These are phyloP conservation scores for Thalpophila matura DNA, from an alignment of 2,888 invertebrate genomes.

Conservation along the genomic window DNA sequence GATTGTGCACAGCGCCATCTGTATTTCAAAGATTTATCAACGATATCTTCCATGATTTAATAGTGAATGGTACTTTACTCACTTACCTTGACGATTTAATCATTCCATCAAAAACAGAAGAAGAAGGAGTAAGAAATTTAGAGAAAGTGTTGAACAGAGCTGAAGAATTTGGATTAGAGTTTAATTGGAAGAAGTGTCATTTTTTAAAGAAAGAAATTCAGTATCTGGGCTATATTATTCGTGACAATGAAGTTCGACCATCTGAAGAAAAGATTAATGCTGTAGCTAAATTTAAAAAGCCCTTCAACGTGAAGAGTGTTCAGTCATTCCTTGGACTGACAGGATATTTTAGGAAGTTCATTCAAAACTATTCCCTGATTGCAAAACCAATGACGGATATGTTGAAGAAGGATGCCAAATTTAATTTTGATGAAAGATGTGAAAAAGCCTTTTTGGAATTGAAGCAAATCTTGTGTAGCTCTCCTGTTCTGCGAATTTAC, in stretches of 20 bases:
- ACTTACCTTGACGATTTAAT: slow-evolving; percentile 55
- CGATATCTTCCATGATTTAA: slow-evolving; percentile 28
- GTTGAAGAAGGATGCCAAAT: slow-evolving; percentile 21
- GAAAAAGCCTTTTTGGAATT: slow-evolving; percentile 45
- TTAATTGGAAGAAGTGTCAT: slow-evolving; percentile 72
- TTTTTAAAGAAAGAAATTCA: slow-evolving; percentile 62
- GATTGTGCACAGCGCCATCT: slow-evolving; percentile 71
- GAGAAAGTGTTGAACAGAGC: slow-evolving; percentile 52
- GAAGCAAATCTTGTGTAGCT: slow-evolving; percentile 38
- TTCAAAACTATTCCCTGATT: slow-evolving; percentile 53
- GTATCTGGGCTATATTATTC: slow-evolving; percentile 60
- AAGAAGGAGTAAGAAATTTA: slow-evolving; percentile 48
- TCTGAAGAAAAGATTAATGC: slow-evolving; percentile 49
- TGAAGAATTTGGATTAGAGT: slow-evolving; percentile 59
- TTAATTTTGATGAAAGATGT: slow-evolving; percentile 43
- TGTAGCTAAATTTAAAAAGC: slow-evolving; percentile 44
- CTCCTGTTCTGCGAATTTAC: slow-evolving; percentile 39
- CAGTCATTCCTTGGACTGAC: slow-evolving; percentile 52
- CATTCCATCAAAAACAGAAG: slow-evolving; percentile 42
- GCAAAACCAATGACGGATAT: slow-evolving; percentile 60
- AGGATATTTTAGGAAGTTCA: slow-evolving; percentile 32
- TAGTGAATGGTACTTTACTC: slow-evolving; percentile 36
- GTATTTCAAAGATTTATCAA: too few relatives aligned
- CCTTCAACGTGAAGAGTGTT: slow-evolving; percentile 37
- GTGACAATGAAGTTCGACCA: slow-evolving; percentile 46